phyloP scores from a whole-genome alignment of 2,888 invertebrate species.

The Tortrix viridana region DNA sequence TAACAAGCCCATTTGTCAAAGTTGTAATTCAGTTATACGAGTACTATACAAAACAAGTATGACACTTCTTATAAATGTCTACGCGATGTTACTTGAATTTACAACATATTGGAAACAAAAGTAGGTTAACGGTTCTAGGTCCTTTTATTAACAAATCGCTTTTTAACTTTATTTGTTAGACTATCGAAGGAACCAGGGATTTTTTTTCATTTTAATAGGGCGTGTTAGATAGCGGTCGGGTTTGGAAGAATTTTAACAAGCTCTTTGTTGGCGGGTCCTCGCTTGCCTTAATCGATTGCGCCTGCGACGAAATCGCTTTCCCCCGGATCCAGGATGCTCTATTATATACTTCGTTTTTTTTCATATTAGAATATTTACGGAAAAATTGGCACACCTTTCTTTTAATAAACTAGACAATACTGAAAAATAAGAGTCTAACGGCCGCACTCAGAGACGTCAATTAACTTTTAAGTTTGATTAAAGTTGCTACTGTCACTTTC shows the following conservation, averaged over 20 bases:
- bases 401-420: no score
- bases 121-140: slow-evolving; percentile 15
- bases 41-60: no score
- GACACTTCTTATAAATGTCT: neutral
- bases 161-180: slow-evolving; percentile 14
- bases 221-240: slow-evolving; percentile 54
- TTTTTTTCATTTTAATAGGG: slow-evolving; percentile 70
- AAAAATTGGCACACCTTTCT: no score
- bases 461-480: no score
- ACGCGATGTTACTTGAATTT: neutral
- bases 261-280: slow-evolving; percentile 65
- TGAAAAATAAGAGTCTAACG: no score
- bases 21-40: no score
- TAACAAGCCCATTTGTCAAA: no score
- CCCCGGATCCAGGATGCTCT: neutral
- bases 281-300: slow-evolving; percentile 47
- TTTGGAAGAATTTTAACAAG: slow-evolving; percentile 79
- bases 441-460: no score
- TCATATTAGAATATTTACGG: neutral
- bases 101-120: slow-evolving; percentile 16
- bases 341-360: neutral
- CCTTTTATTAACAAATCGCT: slow-evolving; percentile 8
- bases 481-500: no score
- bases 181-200: slow-evolving; percentile 44
- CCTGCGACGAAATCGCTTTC: slow-evolving; percentile 39